Conservation (phyloP, 1,140 invertebrate species). For the Ridgeia piscesae region DNA sequence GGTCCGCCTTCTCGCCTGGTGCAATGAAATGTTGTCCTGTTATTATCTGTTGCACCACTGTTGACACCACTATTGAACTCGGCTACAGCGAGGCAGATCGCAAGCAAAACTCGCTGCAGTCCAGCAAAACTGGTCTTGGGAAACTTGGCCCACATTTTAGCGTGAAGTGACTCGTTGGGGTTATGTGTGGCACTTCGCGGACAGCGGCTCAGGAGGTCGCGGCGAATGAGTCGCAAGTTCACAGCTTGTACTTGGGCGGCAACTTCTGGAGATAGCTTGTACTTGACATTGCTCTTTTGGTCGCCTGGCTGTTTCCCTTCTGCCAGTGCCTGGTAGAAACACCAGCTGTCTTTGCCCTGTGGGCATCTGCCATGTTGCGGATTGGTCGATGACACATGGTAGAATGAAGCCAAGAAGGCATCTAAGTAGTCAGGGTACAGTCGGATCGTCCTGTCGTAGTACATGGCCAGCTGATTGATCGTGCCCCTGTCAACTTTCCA, state of each 20-base stretch:
- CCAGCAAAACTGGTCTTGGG: not conserved
- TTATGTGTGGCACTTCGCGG: not conserved
- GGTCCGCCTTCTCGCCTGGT: no score
- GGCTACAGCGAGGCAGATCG: not conserved
- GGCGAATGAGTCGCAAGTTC: not conserved
- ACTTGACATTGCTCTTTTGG: not conserved
- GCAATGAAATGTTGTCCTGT: no score
- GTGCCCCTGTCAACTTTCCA: not conserved
- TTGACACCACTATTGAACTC: not conserved
- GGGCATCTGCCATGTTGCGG: no score
- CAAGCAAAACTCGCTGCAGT: not conserved
- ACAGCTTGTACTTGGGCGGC: not conserved
- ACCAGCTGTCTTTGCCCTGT: no score
- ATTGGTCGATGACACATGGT: not conserved
- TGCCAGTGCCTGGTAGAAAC: not conserved
- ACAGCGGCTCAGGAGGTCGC: not conserved
- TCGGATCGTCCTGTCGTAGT: not conserved
- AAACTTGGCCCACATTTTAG: not conserved
- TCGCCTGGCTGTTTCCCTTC: not conserved
- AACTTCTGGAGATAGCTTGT: not conserved
- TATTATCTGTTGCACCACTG: not conserved
- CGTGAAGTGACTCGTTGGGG: not conserved
- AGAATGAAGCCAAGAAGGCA: not conserved
- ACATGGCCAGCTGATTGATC: not conserved
- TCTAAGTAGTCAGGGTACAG: not conserved